These are phyloP conservation scores for Thera obeliscata DNA, from an alignment of 2,888 invertebrate species.

Conservation along the genomic window DNA sequence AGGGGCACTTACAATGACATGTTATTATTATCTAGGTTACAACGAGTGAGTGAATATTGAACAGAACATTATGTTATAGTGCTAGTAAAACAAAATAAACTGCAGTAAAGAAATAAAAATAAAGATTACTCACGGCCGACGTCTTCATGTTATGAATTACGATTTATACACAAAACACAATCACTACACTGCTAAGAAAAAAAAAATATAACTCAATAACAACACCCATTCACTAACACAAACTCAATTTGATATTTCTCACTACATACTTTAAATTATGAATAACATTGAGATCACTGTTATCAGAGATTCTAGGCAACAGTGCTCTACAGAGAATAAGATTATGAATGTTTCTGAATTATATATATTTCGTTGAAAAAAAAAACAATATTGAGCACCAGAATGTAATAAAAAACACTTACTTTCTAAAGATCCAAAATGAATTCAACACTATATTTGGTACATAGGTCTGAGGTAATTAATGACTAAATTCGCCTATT, in stretches of 20 bases:
- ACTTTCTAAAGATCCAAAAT: not conserved
- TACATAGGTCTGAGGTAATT: not conserved
- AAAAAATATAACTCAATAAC: not conserved
- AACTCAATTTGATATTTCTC: not conserved
- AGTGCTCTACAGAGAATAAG: not conserved
- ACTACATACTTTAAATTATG: not conserved
- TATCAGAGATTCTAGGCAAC: not conserved
- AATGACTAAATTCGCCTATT: not conserved
- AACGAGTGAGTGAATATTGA: not conserved
- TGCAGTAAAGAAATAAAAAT: not conserved
- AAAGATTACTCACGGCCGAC: conserved; percentile 31
- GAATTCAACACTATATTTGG: not conserved
- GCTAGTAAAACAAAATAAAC: not conserved
- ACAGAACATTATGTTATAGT: not conserved
- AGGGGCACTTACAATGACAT: not conserved
- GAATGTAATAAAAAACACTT: not conserved
- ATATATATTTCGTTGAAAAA: not conserved
- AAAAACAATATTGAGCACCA: not conserved
- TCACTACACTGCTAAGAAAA: not conserved
- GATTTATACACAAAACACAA: conserved; percentile 7
- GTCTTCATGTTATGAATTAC: conserved; percentile 20
- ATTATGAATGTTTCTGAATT: not conserved
- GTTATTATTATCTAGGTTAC: not conserved
- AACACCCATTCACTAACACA: not conserved
- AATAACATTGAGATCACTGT: not conserved